Base-by-base conservation (phyloP, 2,797 vertebrate genomes). In the Meriones psammophilus region DNA sequence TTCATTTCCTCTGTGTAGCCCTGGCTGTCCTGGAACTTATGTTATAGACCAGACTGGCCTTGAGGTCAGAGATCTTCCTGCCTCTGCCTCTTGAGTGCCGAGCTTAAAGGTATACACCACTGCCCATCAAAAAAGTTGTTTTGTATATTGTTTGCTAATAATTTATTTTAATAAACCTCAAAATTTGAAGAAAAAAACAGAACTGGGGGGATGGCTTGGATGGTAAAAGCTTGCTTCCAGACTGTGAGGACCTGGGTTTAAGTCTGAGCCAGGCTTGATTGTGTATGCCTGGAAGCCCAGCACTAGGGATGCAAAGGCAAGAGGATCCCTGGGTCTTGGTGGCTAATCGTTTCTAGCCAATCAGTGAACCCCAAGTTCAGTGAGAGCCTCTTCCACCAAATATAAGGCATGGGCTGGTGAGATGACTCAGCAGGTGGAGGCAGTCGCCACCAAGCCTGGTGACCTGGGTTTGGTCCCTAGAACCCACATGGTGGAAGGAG, bases 151-250 rank as follows among this genome's bases (percentile, higher is more conserved):
- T 98, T 98, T 98, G 95, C 96, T 97, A 97, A 95, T 97, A 94
- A 93, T 98, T 98, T 98, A 98, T 98, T 98, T 98, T 98, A 98
- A 98, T 98, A 98, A 98, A 98, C 95, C 94, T 98, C 80, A 93
- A 90, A 97, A 96, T 50, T 78, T 95, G 71, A 77, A 77, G 74
- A 39, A 17, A 77, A 50, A 76, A 77, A 46, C 74, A 50, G 46
- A 77, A 28, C 42, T 5, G 26, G 12, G 14, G 26, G 30, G 18
- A 20, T 73, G 69, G 18, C 69, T 39, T 39, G 36, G n/a, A 22
- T 73, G n/a, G 30, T 77, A 77, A 50, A 80, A 24, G 33, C 17
- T 56, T 80, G 56, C 30, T 80, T 33, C 18, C 33, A 58, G 58
- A 80, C n/a, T 62, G 56, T 60, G n/a, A 60, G n/a, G 22, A 7